Evolutionary conservation across 2,113 vertebrate species (phyloP), one percentile per base, ranked within the genome.

Genomic region (Acinonyx jubatus): DNA sequence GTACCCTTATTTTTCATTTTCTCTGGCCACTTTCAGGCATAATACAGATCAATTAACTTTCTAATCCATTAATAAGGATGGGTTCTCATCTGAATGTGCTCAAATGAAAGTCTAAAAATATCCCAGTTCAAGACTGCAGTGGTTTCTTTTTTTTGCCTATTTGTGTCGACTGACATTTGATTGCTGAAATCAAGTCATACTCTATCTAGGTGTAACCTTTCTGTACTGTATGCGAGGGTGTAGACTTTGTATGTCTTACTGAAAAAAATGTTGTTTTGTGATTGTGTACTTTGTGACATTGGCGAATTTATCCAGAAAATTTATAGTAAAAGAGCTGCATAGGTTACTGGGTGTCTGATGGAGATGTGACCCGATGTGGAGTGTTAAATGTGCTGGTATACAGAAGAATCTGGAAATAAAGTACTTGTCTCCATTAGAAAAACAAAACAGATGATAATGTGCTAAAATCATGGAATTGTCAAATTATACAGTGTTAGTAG

Each of bases 21-120:
- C 36, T 81, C 91, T 95, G 74, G 79, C 11, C 5, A 94, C 12
- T 68, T 79, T 84, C 69, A 97, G 73, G 41, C 92, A 80, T 66
- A 97, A 88, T 71, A 93, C 0, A 3, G 80, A 96, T 91, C 96
- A 96, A 55, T 93, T 98, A 98, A 94, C 93, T 97, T 88, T 85
- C 41, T 86, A 96, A 98, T 52, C 50, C 16, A 41, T 97, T 97
- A 96, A 89, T 96, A 97, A 94, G 80, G 63, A 87, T 15, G 1
- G 21, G 87, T 96, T 97, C 78, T 98, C 61, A 98, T 31, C 33
- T 94, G 71, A 89, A 85, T 78, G 63, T 86, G 71, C 38, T 92
- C 89, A 97, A 90, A 91, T 87, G 29, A 96, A 96, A 98, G 38
- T 86, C 33, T 96, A 97, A 80, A 98, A 81, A 65, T 65, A 95